Conservation (phyloP, 2,113 vertebrate species). For the Bombycilla garrulus region DNA sequence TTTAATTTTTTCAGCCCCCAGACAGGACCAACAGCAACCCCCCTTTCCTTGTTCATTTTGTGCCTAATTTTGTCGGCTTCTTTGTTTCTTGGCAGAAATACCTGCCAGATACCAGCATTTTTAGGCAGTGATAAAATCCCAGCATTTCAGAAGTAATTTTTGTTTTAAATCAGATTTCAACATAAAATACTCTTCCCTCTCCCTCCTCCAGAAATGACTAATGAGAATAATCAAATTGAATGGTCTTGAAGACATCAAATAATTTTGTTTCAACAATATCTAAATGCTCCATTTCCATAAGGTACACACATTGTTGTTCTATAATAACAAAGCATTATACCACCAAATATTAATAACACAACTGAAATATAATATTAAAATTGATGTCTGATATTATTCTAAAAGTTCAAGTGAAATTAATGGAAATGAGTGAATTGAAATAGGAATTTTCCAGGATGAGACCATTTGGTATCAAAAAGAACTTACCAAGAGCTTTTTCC, state of each 20-base stretch:
- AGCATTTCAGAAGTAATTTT: not conserved
- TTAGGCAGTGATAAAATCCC: not conserved
- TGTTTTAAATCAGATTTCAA: not conserved
- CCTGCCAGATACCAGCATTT: not conserved
- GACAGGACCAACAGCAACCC: not conserved
- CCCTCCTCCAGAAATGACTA: not conserved
- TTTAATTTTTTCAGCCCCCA: not conserved
- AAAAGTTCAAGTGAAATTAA: constrained; percentile 9
- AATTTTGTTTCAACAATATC: not conserved
- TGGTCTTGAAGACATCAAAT: not conserved
- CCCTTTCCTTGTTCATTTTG: not conserved
- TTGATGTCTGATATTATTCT: not conserved
- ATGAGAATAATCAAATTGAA: not conserved
- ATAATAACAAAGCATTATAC: not conserved
- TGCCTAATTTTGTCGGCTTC: not conserved
- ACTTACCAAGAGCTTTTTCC: not conserved
- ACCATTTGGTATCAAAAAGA: not conserved
- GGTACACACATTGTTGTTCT: not conserved
- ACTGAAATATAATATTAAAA: not conserved
- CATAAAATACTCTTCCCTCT: not conserved
- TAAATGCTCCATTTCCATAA: not conserved
- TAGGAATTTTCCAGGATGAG: not conserved
- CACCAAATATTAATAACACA: not conserved
- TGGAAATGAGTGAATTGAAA: not conserved
- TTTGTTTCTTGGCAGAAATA: not conserved